Base-by-base conservation (phyloP, 2,888 invertebrate genomes). In the Koerneria pararmatus region DNA sequence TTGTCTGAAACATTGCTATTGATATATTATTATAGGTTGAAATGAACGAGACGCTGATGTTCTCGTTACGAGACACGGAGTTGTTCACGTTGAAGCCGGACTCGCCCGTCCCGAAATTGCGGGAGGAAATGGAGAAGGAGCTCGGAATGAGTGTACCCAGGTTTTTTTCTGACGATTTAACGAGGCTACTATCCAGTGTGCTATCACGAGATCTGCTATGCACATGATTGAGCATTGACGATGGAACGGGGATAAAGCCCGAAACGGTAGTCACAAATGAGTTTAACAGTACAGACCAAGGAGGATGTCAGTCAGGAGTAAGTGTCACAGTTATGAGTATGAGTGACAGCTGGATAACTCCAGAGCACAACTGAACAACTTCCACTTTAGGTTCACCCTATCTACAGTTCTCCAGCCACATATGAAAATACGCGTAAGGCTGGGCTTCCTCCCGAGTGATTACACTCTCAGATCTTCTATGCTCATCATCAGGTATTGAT, bases 381-480 rank as follows among this genome's bases (percentile, higher is more conserved):
- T 34, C n/a, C 22, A 34, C 57, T 72, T 53, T 54, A 73, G 84
- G 71, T 86, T 87, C 69, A 87, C 88, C 2, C 78, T 89, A 22
- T 86, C 88, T 8, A 83, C 88, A 70, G 80, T 89, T 71, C 85
- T 91, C 78, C 85, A 85, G 74, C 89, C 90, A 24, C 87, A 86
- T 61, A 87, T 83, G 78, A 85, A 85, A 76, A 83, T 86, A 19
- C 83, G 84, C 66, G 68, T 82, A n/a, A 71, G 82, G 32, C 67
- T 82, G 19, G 85, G 85, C 37, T 87, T 87, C 78, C 79, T 84
- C 56, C 87, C 87, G 5, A 82, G 82, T 57, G 86, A 87, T 78
- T 86, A 86, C 74, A 74, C 78, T 6, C 77, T 84, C 11, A 83
- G 84, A 69, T 84, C 86, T 15, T 86, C 87, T 22, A 74, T 87